Percentiles rank a stretch among this genome's conserved stretches.
phyloP scores from a whole-genome alignment of 2,888 invertebrate genomes.

The Neelides folsomi region DNA sequence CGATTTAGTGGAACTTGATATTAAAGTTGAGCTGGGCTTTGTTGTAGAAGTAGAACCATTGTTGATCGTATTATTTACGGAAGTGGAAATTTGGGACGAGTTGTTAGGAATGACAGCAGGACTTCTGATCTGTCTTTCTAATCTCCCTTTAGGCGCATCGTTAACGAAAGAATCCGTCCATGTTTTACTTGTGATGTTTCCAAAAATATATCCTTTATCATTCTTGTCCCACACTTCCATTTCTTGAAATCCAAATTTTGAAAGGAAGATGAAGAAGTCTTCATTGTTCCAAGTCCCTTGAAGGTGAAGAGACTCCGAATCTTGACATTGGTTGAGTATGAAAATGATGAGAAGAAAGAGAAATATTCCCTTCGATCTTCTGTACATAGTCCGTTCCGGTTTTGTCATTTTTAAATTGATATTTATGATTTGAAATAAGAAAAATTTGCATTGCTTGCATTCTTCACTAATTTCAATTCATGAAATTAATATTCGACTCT shows the following conservation, averaged over 20 bases:
- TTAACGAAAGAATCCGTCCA: too few relatives aligned
- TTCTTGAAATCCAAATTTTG: slow-evolving; percentile 94
- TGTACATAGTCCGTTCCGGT: too few relatives aligned
- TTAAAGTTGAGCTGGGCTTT: neutral
- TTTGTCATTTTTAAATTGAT: too few relatives aligned
- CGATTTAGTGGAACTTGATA: neutral
- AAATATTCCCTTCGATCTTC: too few relatives aligned
- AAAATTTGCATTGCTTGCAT: too few relatives aligned
- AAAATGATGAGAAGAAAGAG: too few relatives aligned
- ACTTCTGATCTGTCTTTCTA: neutral
- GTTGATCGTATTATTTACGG: neutral
- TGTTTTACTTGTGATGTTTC: slow-evolving; percentile 60
- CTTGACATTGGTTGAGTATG: neutral
- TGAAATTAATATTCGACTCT: too few relatives aligned
- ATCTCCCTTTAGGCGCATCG: slow-evolving; percentile 4
- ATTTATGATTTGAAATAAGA: too few relatives aligned
- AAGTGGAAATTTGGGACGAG: neutral
- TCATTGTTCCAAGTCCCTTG: slow-evolving; percentile 51
- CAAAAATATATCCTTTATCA: slow-evolving; percentile 87
- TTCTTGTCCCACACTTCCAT: slow-evolving; percentile 72
- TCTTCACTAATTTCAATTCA: too few relatives aligned
- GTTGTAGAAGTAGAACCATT: slow-evolving; percentile 1
- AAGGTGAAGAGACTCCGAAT: slow-evolving; percentile 42
- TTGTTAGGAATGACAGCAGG: too few relatives aligned
- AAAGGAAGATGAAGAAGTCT: slow-evolving; percentile 78